Conservation (phyloP, 2,797 vertebrate species). For the Pelochelys cantorii region DNA sequence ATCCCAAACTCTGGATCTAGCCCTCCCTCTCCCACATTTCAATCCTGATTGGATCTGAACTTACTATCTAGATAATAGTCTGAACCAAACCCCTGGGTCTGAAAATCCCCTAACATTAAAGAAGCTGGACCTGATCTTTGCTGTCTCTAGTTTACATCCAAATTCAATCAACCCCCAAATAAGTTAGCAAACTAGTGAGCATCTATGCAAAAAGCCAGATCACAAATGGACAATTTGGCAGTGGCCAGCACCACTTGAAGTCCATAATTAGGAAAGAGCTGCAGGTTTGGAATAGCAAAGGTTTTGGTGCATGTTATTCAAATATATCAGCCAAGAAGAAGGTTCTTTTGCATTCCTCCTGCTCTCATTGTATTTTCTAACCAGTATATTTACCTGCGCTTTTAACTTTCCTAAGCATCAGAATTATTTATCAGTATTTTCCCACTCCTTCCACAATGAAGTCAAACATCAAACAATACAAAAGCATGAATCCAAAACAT, state of each 20-base stretch:
- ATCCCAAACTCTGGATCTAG: not conserved
- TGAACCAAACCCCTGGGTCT: not conserved
- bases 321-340: not conserved
- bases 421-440: slow-evolving; percentile 33
- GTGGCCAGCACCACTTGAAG: not conserved
- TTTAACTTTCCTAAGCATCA: slow-evolving; percentile 34
- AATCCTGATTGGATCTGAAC: not conserved
- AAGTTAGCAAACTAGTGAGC: not conserved
- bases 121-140: not conserved
- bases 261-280: not conserved
- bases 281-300: not conserved
- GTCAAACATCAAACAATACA: not conserved
- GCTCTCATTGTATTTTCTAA: not conserved
- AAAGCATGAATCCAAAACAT: not conserved
- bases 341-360: not conserved
- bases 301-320: not conserved
- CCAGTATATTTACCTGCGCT: not conserved
- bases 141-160: not conserved
- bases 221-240: not conserved
- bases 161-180: not conserved
- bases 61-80: not conserved
- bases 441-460: not conserved
- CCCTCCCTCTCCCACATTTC: not conserved
- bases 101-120: not conserved
- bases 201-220: slow-evolving; percentile 28